Base-by-base conservation (phyloP, 2,113 vertebrate genomes). In the Etia nguti region DNA sequence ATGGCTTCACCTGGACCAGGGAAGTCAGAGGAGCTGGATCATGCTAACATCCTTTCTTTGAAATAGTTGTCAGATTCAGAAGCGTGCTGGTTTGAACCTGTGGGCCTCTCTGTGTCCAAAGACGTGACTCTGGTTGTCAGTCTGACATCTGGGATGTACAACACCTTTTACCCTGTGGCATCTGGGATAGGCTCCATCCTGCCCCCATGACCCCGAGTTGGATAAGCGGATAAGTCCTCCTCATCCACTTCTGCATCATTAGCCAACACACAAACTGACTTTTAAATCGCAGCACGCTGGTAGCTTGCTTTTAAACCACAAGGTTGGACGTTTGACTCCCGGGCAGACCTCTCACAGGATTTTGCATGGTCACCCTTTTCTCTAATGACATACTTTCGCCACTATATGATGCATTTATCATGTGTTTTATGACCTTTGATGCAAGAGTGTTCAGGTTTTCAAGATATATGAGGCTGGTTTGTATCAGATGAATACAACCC, bases 281-380 rank as follows among this genome's bases (percentile, higher is more conserved):
- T 73, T 10, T 73, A 73, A 26, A 18, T 43, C 8, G 2, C 36
- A 70, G n/a, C 65, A 68, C 2, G 11, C 22, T 46, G 38, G 38
- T 15, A 8, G 29, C 18, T 11, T 36, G 20, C 62, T 3, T 41
- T 68, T 41, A 68, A 68, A 68, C 34, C 10, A 3, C 62, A n/a
- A 2, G 10, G 62, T 43, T 0, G 2, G 62, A 22, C 13, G 13
- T 26, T 73, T 43, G 65, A 18, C 13, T 73, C 22, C 2, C 0
- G 3, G 65, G 38, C 65, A 26, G 65, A 73, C 41, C 68, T 18
- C 68, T 46, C 68, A 1, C 65, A 46, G n/a, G 12, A 43, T 6
- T 43, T 43, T 70, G 36, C 38, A 24, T 4, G 8, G 36, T 12
- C 36, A 41, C n/a, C 11, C 12, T 43, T 70, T 41, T 7, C 60